phyloP scores from a whole-genome alignment of 1,140 invertebrate species.

The Trissolcus basalis region DNA sequence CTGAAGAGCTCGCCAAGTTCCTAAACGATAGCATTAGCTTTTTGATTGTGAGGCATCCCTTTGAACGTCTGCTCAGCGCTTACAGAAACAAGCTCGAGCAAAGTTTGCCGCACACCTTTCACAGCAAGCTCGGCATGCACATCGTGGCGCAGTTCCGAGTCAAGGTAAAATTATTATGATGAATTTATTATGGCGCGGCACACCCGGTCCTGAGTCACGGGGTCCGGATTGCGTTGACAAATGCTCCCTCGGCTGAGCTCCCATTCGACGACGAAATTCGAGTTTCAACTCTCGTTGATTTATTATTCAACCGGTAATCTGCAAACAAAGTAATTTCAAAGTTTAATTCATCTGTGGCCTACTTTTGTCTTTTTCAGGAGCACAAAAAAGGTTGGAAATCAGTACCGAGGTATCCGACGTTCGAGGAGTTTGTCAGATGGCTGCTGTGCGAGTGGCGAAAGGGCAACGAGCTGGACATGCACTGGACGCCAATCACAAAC shows the following conservation, averaged over 20 bases:
- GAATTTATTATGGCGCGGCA: slow-evolving; percentile 15
- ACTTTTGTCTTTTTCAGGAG: slow-evolving; percentile 56
- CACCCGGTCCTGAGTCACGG: not conserved
- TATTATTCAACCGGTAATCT: no score
- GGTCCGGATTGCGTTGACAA: slow-evolving; percentile 12
- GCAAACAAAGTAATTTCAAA: no score
- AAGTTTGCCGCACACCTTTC: slow-evolving; percentile 86
- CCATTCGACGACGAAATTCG: not conserved
- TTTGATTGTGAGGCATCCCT: slow-evolving; percentile 91
- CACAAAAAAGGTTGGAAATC: slow-evolving; percentile 65
- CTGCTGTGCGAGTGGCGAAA: slow-evolving; percentile 82
- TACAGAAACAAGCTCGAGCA: slow-evolving; percentile 93
- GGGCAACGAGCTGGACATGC: slow-evolving; percentile 88
- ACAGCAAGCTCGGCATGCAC: slow-evolving; percentile 85
- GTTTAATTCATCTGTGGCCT: no score
- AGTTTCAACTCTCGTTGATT: not conserved
- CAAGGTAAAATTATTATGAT: slow-evolving; percentile 69
- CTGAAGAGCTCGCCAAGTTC: slow-evolving; percentile 80
- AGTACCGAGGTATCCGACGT: slow-evolving; percentile 82
- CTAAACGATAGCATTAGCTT: slow-evolving; percentile 85
- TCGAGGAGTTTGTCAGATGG: slow-evolving; percentile 86
- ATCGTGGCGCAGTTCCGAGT: slow-evolving; percentile 85
- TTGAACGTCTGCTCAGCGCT: slow-evolving; percentile 91
- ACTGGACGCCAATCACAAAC: slow-evolving; percentile 90
- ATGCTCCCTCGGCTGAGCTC: not conserved